A percentile compares a stretch with the other conserved stretches of the same genome.
Conservation (phyloP, 2,113 vertebrate genomes). For the Sigmodon hispidus region DNA sequence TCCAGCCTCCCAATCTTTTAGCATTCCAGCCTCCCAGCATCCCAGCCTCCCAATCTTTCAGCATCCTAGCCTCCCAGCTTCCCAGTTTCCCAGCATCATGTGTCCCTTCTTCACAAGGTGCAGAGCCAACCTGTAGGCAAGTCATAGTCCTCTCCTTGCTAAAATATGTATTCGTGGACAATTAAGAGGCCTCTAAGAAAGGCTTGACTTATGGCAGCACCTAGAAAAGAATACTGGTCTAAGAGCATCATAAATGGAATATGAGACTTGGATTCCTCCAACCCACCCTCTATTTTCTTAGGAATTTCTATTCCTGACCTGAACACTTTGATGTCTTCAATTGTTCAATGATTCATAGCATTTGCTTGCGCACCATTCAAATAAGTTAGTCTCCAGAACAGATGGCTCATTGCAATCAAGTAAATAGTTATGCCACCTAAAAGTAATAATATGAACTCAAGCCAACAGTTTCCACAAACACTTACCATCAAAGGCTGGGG, state of each 20-base stretch:
- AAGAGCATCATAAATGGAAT: neutral
- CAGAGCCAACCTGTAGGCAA: neutral
- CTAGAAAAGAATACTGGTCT: neutral
- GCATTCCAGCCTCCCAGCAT: no score
- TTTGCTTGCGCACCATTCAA: neutral
- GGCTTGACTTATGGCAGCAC: neutral
- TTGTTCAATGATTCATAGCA: neutral
- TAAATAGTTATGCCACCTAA: neutral
- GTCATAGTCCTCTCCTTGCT: neutral
- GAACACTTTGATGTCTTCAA: neutral
- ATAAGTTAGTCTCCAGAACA: neutral
- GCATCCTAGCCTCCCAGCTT: neutral
- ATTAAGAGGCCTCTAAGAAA: slow-evolving; percentile 17
- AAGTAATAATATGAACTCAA: neutral
- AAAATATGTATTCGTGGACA: neutral
- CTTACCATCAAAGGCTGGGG: slow-evolving; percentile 89
- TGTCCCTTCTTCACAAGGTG: neutral
- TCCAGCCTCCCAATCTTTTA: no score
- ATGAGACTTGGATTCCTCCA: neutral
- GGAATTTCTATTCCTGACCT: neutral
- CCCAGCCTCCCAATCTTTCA: neutral
- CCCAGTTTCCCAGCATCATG: neutral
- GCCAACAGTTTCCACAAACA: neutral
- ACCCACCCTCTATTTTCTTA: neutral
- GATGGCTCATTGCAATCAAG: neutral